Base-by-base conservation (phyloP, 2,113 vertebrate genomes). In the Gymnarchus niloticus region DNA sequence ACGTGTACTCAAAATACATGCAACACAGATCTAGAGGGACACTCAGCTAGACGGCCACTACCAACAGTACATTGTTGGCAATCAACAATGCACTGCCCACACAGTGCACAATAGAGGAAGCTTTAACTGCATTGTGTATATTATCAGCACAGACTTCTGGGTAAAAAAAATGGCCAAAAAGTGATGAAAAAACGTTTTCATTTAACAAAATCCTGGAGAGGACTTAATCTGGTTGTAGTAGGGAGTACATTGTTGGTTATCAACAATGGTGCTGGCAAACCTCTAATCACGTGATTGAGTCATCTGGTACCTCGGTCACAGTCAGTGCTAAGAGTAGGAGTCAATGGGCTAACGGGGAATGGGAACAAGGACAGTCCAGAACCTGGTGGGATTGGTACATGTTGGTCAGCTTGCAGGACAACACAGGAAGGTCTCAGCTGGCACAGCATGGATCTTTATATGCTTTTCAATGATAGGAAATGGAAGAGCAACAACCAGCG, bases 41-140 rank as follows among this genome's bases (percentile, higher is more conserved):
- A 80, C 85, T 86, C 51, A 90, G 21, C 93, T 93, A 95, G 87
- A 69, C 89, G 92, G 92, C 90, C 88, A 92, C 95, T 95, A 96
- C 93, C 94, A 96, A 96, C 95, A 97, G 96, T 94, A 97, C 95
- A 96, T 97, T 97, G 96, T 96, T 97, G 96, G 94, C 93, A 93
- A 93, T 96, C 96, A 97, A 97, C 96, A 97, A 96, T 96, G 95
- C 95, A 96, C 96, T 41, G 96, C 95, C 95, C 96, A 92, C 89
- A 95, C 93, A 95, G 94, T 92, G 95, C 95, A 94, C 94, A 92
- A 93, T 91, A 91, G 91, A 92, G 92, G 90, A 91, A 92, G 89
- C 89, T 91, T 88, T 86, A 83, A 88, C 86, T 85, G 83, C 90
- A 78, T 88, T 48, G 83, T 89, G 86, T 88, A 87, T 77, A 69